These are phyloP conservation scores for Scomber colias DNA, from an alignment of 2,113 vertebrate species.

Conservation along the genomic window DNA sequence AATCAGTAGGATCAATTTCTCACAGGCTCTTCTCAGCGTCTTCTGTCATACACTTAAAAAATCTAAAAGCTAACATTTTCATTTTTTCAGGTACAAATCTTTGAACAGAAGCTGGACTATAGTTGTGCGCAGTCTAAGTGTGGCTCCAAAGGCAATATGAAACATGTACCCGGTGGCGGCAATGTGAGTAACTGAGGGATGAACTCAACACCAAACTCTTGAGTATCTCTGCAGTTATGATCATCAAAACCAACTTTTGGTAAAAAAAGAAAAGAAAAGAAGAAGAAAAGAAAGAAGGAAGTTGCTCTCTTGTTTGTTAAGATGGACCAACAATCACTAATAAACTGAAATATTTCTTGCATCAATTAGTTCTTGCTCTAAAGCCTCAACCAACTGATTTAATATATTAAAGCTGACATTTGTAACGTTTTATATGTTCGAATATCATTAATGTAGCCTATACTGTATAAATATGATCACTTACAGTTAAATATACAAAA, in stretches of 20 bases:
- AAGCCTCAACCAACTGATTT: not conserved
- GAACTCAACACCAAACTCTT: slow-evolving; percentile 73
- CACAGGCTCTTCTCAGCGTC: slow-evolving; percentile 1
- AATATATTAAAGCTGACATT: slow-evolving; percentile 41
- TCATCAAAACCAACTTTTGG: slow-evolving; percentile 55
- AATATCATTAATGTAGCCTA: too few relatives aligned
- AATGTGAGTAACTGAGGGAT: slow-evolving; percentile 92
- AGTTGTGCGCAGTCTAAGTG: slow-evolving; percentile 95
- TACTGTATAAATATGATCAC: too few relatives aligned
- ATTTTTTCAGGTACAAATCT: slow-evolving; percentile 92
- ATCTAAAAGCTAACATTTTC: slow-evolving; percentile 70
- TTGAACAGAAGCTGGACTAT: slow-evolving; percentile 97
- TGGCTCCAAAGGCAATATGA: slow-evolving; percentile 98
- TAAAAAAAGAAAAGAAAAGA: not conserved
- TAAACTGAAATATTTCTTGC: not conserved
- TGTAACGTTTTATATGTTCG: slow-evolving; percentile 1
- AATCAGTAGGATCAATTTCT: slow-evolving; percentile 1
- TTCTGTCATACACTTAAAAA: slow-evolving; percentile 9
- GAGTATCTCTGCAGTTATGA: slow-evolving; percentile 81
- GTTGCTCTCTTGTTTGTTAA: slow-evolving; percentile 26
- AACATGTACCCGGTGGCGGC: slow-evolving; percentile 95
- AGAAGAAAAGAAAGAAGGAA: not conserved
- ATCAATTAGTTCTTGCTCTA: not conserved
- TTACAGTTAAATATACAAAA: too few relatives aligned
- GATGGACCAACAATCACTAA: not conserved